Evolutionary conservation across 2,113 vertebrate genomes (phyloP), one percentile per base, ranked within the genome.

Genomic region (Pleuronectes platessa): DNA sequence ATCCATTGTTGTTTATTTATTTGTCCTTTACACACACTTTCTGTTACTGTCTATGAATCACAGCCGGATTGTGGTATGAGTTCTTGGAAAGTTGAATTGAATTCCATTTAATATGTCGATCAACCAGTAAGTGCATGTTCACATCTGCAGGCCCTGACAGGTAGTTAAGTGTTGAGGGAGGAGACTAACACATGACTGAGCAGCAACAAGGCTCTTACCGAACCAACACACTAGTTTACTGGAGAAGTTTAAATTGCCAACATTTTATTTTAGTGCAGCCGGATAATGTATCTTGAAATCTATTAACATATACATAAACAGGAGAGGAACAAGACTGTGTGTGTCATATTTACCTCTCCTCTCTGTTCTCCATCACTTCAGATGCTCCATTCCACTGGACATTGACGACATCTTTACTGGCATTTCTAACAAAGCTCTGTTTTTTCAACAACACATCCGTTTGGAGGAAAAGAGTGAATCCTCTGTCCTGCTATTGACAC

Each of bases 301-400:
- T 5, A 18, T 49, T 15, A 27, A 27, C 27, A 5, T 49, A 18
- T 35, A 35, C 35, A 31, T 53, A 53, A 78, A 42, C 49, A 54
- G 2, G 23, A 54, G 24, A 74, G n/a, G 18, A 0, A 26, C 10
- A n/a, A 47, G 49, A 51, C 40, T 42, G 63, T 63, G 42, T 24
- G 35, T 70, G 60, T 47, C 66, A 12, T 74, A 12, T 73, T 73
- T 85, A 93, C 93, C 89, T 87, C 58, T 82, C 84, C 60, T 88
- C 79, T 73, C 17, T 81, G 56, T 66, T 90, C 42, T 93, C 91
- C 93, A 94, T 93, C 78, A 92, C 68, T 85, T 72, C 47, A 61
- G 66, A 55, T 17, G 86, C 66, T 75, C 74, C 51, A 27, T 69
- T 81, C 24, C 74, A 66, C 37, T 67, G 51, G 23, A 59, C 37